phyloP scores from a whole-genome alignment of 2,113 vertebrate genomes.

The Myxocyprinus asiaticus region DNA sequence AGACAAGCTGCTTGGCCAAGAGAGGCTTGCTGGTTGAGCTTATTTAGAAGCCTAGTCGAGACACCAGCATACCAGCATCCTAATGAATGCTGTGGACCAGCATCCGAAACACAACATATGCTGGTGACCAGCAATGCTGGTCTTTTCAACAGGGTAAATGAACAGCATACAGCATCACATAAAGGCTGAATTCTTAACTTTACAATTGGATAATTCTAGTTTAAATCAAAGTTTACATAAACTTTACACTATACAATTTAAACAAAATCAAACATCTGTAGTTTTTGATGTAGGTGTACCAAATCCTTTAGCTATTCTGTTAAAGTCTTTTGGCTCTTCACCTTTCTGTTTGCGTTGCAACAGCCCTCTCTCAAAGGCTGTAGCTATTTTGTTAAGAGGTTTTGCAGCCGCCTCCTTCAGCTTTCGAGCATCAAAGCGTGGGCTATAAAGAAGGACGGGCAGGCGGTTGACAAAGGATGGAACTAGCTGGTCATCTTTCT shows the following conservation, averaged over 20 bases:
- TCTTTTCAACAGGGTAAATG: too few species aligned
- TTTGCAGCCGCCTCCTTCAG: constrained; percentile 84
- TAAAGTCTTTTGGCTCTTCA: constrained; percentile 82
- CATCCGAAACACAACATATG: too few species aligned
- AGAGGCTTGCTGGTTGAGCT: too few species aligned
- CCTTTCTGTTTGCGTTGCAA: constrained; percentile 71
- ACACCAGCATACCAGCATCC: too few species aligned
- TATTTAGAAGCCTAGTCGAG: too few species aligned
- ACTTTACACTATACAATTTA: too few species aligned
- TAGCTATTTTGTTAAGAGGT: constrained; percentile 71
- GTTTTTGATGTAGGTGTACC: constrained; percentile 56
- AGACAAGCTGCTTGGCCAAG: too few species aligned
- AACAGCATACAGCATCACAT: not conserved
- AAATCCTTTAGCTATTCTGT: constrained; percentile 85
- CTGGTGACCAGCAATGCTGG: too few species aligned
- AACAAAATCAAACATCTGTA: constrained; percentile 35
- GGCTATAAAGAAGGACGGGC: constrained; percentile 84
- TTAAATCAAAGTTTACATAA: too few species aligned
- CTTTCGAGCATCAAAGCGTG: constrained; percentile 88
- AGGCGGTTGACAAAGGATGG: constrained; percentile 74
- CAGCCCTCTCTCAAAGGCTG: constrained; percentile 70
- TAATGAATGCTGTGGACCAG: too few species aligned
- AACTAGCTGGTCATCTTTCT: constrained; percentile 53
- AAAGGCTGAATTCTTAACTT: not conserved
- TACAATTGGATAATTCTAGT: too few species aligned